phyloP scores from a whole-genome alignment of 2,797 vertebrate species.

The Clarias pachynema region DNA sequence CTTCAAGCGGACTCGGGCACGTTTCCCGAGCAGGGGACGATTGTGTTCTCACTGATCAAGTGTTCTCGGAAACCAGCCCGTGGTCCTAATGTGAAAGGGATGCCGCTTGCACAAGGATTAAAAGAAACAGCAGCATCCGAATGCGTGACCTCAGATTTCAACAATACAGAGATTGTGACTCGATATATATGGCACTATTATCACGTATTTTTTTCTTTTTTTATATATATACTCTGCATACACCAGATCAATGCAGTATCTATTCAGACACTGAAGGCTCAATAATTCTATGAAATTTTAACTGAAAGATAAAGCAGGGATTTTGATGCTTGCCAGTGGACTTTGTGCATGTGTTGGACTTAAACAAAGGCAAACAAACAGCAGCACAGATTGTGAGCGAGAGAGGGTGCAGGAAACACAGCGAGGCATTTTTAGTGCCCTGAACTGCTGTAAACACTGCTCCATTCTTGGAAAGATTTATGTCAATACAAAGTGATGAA shows the following conservation, averaged over 20 bases:
- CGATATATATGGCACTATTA: too few relatives aligned
- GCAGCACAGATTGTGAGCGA: background rate
- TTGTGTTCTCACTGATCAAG: too few relatives aligned
- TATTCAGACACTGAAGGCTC: background rate
- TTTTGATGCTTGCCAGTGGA: constrained; percentile 8
- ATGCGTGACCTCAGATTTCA: background rate
- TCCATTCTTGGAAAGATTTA: background rate
- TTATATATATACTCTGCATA: too few relatives aligned
- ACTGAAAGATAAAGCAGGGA: background rate
- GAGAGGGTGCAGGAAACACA: background rate
- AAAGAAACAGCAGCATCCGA: background rate
- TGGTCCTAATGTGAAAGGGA: too few relatives aligned
- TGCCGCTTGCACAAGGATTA: too few relatives aligned
- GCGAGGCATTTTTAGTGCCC: constrained; percentile 22
- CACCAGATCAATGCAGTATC: too few relatives aligned
- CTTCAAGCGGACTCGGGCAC: too few relatives aligned
- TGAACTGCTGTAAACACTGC: background rate
- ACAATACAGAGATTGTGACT: background rate
- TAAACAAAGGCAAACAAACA: constrained; percentile 31
- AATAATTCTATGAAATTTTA: background rate
- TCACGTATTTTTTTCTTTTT: too few relatives aligned
- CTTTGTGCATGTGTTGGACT: constrained; percentile 32
- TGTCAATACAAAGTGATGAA: background rate
- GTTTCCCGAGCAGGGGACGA: too few relatives aligned
- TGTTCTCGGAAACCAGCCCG: too few relatives aligned